Evolutionary conservation across 2,797 vertebrate genomes (phyloP), one percentile per base, ranked within the genome.

Genomic region (Lophius americanus): DNA sequence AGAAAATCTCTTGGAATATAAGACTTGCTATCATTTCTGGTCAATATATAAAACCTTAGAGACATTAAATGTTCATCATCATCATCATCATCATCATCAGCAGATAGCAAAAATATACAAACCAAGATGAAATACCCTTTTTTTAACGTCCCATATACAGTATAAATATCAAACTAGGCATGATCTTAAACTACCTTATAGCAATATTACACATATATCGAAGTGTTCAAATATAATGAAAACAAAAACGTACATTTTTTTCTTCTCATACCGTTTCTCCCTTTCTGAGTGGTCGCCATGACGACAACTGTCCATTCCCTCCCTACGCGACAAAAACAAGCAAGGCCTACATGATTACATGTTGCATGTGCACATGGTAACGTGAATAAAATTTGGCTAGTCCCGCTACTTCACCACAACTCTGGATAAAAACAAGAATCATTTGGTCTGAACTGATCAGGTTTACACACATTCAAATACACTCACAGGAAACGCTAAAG

Each of bases 51-150:
- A 73, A 85, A 89, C 75, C 70, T 91, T 91, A 82, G 47, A 90
- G 88, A 93, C 84, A 93, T 68, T 76, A 79, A 85, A 90, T 92
- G 74, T 91, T 82, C 65, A 23, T 23, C 23, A 23, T 23, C 23
- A 23, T 91, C 54, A 23, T 23, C 23, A 23, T 91, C 54, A 60
- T 91, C 87, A 83, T 91, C 87, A 92, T 90, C 88, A 90, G 89
- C 91, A 93, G 90, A 92, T 94, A 94, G 94, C 49, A 96, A 95
- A 92, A 97, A 97, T 96, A 98, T 95, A 97, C 95, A 96, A 94
- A 95, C 93, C 89, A 91, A 93, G 90, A 90, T 81, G 78, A 94
- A 92, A 88, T 89, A 94, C 94, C 95, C 92, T 93, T 93, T 52
- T 52, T 93, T 93, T 81, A 92, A 93, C 92, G 90, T 94, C 93